A percentile compares a stretch with the other conserved stretches of the same genome.
Evolutionary conservation across 2,113 vertebrate genomes (phyloP).

Genomic region (Phrynosoma blainvillii): DNA sequence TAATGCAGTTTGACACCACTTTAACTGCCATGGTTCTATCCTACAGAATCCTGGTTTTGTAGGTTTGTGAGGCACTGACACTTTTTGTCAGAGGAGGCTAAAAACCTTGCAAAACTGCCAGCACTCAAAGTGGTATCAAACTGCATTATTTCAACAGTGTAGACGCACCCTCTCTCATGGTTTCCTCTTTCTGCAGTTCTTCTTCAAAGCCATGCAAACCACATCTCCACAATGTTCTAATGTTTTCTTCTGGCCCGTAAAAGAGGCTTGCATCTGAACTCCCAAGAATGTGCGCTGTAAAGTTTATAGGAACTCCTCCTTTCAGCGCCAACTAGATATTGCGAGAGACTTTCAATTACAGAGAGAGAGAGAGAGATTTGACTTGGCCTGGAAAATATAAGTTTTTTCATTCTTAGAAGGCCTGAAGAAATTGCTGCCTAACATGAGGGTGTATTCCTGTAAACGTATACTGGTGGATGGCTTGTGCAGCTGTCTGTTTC

Average conservation of each 20-base stretch:
- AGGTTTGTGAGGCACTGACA: no score
- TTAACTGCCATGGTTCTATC: no score
- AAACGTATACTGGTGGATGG: not conserved
- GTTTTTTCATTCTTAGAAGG: not conserved
- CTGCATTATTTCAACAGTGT: no score
- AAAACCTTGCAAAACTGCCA: no score
- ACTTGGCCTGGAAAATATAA: not conserved
- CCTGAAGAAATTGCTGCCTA: rapidly evolving
- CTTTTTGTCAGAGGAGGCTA: no score
- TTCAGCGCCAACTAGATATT: not conserved
- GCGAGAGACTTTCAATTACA: not conserved
- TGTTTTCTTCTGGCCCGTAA: not conserved
- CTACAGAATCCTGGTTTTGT: no score
- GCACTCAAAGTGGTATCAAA: no score
- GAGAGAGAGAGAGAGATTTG: not conserved
- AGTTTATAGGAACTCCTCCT: not conserved
- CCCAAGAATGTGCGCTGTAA: not conserved
- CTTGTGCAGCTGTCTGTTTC: constrained; percentile 5
- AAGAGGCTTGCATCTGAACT: constrained; percentile 46
- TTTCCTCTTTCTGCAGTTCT: constrained; percentile 24
- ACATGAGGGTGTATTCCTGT: not conserved
- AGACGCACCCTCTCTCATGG: not conserved
- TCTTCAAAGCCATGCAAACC: constrained; percentile 4
- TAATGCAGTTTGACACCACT: no score
- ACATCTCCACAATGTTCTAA: constrained; percentile 49